Conservation (phyloP, 2,113 vertebrate species). For the Phalacrocorax carbo region DNA sequence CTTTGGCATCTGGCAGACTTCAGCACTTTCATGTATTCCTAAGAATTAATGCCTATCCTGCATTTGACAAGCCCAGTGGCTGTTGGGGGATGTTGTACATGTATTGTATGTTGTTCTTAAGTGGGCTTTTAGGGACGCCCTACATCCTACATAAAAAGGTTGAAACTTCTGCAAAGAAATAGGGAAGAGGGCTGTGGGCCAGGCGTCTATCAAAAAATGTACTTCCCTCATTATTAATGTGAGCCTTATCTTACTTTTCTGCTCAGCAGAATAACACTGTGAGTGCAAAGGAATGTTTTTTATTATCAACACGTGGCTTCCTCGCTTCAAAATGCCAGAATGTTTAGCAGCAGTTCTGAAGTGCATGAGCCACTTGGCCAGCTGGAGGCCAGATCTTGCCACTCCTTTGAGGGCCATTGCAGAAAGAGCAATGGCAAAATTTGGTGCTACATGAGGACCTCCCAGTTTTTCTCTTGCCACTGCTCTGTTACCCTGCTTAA, state of each 20-base stretch:
- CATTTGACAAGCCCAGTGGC: background rate
- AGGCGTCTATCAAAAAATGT: background rate
- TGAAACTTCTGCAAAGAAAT: background rate
- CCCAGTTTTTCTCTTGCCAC: background rate
- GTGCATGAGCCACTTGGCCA: background rate
- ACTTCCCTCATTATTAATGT: background rate
- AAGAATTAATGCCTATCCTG: background rate
- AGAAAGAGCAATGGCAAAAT: background rate
- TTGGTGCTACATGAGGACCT: background rate
- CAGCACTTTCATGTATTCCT: background rate
- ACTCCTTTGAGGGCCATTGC: background rate
- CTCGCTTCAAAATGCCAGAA: background rate
- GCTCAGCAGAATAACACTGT: background rate
- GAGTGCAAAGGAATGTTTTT: background rate
- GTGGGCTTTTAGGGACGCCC: background rate
- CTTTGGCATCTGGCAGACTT: background rate
- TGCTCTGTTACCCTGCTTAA: background rate
- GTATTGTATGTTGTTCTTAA: background rate
- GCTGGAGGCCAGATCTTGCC: background rate
- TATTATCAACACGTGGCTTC: background rate
- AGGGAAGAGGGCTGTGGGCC: background rate
- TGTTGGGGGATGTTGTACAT: background rate
- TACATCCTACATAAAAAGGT: background rate
- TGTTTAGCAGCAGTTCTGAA: background rate
- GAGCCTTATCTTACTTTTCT: background rate